Evolutionary conservation across 2,113 vertebrate genomes (phyloP), one percentile per base, ranked within the genome.

Genomic region (Cyprinodon brontotheroides): DNA sequence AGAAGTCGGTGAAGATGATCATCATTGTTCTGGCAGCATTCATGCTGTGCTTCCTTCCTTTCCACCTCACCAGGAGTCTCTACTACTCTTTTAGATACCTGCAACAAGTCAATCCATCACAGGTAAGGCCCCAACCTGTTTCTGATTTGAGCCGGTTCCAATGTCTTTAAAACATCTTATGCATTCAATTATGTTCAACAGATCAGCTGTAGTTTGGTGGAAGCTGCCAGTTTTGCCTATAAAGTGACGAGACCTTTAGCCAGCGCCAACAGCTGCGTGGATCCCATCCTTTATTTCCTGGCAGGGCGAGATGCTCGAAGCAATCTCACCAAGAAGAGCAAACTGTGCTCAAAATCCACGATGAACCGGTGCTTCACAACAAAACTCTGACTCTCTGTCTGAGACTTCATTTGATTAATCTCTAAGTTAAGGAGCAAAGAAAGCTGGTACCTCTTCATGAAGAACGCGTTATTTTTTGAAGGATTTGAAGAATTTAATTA

Each of bases 1-100:
- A 95, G 93, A 98, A 97, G 83, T 98, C 98, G 0, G 95, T 99
- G 63, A 97, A 96, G 94, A 99, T 97, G 95, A 97, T 99, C 4
- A 87, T 97, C 53, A 94, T 99, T 0, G 96, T 99, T 68, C 79
- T 98, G 89, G 81, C 93, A 0, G 94, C 93, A 15, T 99, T 99
- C 83, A 91, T 96, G 4, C 88, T 99, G 37, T 99, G 98, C 79
- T 99, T 99, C 74, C 92, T 99, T 76, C 97, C 98, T 4, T 99
- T 98, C 90, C 97, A 99, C 0, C 83, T 99, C 86, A 99, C 96
- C 12, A 95, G 98, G 13, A 97, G 95, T 43, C 93, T 99, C 70
- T 98, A 99, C 82, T 99, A 99, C 85, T 95, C 92, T 68, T 96
- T 97, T 82, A 92, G 98, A 68, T 96, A 95, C 22, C 90, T 96